A percentile compares a stretch with the other conserved stretches of the same genome.
Conservation (phyloP, 1,140 invertebrate species). For the Caenorhabditis inopinata region DNA sequence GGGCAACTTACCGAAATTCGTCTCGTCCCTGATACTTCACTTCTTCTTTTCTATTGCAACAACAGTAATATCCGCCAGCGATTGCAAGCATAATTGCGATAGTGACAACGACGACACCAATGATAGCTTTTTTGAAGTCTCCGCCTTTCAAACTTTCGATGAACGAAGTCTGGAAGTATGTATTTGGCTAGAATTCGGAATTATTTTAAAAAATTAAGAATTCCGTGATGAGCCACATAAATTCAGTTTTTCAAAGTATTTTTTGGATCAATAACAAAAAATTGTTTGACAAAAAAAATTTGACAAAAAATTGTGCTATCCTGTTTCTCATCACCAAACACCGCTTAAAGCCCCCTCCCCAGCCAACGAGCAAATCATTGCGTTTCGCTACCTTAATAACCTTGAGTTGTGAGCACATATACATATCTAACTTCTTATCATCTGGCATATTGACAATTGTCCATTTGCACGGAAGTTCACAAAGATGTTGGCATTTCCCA, state of each 20-base stretch:
- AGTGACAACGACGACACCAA: neutral
- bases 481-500: neutral
- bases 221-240: too few relatives aligned
- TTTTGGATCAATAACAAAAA: too few relatives aligned
- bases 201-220: too few relatives aligned
- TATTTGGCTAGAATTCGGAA: too few relatives aligned
- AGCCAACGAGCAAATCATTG: too few relatives aligned
- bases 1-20: neutral
- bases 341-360: too few relatives aligned
- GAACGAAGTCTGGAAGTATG: neutral
- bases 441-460: neutral
- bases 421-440: neutral
- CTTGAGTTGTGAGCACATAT: constrained; percentile 13
- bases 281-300: too few relatives aligned
- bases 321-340: too few relatives aligned
- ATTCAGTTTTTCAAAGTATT: too few relatives aligned
- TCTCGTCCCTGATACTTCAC: neutral
- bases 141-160: constrained; percentile 6
- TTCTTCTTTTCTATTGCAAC: neutral
- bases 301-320: too few relatives aligned
- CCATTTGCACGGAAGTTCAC: neutral
- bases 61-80: neutral
- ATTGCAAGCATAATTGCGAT: neutral
- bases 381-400: neutral
- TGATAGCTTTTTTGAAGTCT: neutral